Evolutionary conservation across 2,888 invertebrate species (phyloP).

Genomic region (Copidosoma aretas): DNA sequence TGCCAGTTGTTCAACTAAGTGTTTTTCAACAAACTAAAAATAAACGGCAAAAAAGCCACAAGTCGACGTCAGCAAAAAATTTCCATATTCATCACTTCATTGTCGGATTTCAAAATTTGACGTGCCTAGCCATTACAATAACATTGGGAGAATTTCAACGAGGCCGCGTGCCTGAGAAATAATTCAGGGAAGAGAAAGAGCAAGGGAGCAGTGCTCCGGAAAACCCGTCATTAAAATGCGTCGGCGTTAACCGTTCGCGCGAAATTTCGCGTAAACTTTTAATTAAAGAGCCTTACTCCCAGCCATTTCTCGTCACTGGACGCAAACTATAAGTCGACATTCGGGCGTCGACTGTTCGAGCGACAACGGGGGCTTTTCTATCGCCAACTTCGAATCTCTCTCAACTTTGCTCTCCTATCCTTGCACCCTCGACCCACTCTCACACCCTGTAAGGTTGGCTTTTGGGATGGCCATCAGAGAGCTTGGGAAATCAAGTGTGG

Average conservation of each 20-base stretch:
- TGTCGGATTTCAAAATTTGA: neutral
- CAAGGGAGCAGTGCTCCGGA: neutral
- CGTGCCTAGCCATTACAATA: neutral
- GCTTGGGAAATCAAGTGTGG: too few species aligned
- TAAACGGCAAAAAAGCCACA: too few species aligned
- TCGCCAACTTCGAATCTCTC: neutral
- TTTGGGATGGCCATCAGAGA: neutral
- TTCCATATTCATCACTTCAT: neutral
- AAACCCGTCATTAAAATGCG: slow-evolving; percentile 16
- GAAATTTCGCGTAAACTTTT: slow-evolving; percentile 27
- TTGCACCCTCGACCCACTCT: too few species aligned
- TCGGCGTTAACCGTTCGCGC: slow-evolving; percentile 43
- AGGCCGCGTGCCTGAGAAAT: neutral
- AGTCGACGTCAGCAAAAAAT: too few species aligned
- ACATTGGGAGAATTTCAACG: neutral
- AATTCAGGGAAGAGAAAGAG: neutral
- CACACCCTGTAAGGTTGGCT: neutral
- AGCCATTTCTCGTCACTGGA: slow-evolving; percentile 43
- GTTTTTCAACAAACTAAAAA: too few species aligned
- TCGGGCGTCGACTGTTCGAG: neutral
- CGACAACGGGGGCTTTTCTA: neutral
- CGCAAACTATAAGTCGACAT: slow-evolving; percentile 10
- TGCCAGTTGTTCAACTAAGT: too few species aligned
- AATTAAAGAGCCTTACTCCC: slow-evolving; percentile 42
- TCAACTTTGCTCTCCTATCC: neutral